Conservation (phyloP, 2,797 vertebrate genomes). For the Menidia menidia region DNA sequence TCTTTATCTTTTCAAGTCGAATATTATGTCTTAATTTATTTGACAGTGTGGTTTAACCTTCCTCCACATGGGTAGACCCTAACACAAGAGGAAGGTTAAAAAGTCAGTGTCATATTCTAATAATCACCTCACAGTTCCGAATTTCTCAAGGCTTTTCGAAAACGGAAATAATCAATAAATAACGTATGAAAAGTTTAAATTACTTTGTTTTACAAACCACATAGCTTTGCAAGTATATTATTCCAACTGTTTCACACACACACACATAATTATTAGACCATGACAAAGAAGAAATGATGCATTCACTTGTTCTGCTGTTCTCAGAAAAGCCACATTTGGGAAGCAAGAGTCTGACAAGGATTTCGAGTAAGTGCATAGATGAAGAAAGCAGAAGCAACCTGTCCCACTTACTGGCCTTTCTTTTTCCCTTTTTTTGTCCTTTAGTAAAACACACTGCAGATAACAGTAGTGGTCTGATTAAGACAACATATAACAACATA, state of each 20-base stretch:
- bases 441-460: slow-evolving; percentile 43
- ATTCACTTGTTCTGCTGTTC: slow-evolving; percentile 4
- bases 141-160: too few species aligned
- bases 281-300: slow-evolving; percentile 7
- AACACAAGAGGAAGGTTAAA: too few species aligned
- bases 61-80: too few species aligned
- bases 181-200: background rate
- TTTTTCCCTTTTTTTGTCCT: slow-evolving; percentile 15
- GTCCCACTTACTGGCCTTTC: slow-evolving; percentile 23
- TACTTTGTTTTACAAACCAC: background rate
- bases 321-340: slow-evolving; percentile 31
- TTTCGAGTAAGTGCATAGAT: slow-evolving; percentile 62
- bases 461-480: slow-evolving; percentile 26
- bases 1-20: background rate
- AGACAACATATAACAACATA: slow-evolving; percentile 53
- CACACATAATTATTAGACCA: slow-evolving; percentile 10
- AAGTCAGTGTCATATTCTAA: background rate
- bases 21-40: background rate
- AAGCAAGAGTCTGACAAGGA: slow-evolving; percentile 24
- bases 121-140: slow-evolving; percentile 1
- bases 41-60: slow-evolving; percentile 20
- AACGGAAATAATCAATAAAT: background rate
- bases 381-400: slow-evolving; percentile 56
- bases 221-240: background rate
- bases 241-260: slow-evolving; percentile 5